Base-by-base conservation (phyloP, 2,888 invertebrate genomes). In the Drosophila cyrtoloma region DNA sequence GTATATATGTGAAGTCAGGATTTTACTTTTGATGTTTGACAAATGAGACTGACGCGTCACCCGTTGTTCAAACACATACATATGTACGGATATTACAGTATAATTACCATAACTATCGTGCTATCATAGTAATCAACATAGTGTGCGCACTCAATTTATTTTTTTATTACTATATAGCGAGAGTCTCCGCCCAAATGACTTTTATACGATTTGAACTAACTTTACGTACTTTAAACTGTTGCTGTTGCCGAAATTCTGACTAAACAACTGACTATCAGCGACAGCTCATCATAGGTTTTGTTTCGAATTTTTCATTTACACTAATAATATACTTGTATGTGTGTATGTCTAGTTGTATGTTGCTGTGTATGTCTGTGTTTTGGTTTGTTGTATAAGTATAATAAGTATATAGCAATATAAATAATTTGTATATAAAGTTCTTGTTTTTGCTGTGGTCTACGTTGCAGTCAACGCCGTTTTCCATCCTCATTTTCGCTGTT, bases 401-500 rank as follows among this genome's bases (percentile, higher is more conserved):
- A 84, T 88, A 89, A 87, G 85, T 86, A 82, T 82, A 85, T 85
- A 85, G 84, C 88, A 85, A 84, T 85, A 85, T 85, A 85, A 85
- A 85, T 85, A 85, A 85, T 85, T 89, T 84, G 84, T 85, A 85
- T 85, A 85, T 89, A 85, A 85, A 85, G 85, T 85, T 85, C 85
- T 87, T 82, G 69, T 82, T 87, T 81, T 85, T 82, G 66, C 68
- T 87, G 89, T 89, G 85, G 85, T 87, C 85, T 85, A 87, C 84
- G 77, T 84, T 87, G 79, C 72, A 89, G 87, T 79, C 85, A 84
- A 86, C 89, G 74, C 69, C 64, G 68, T 77, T 69, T 67, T 74
- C 51, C 55, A 44, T 71, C 44, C 39, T 80, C 70, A 79, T 61
- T 50, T 70, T 66, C 33, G 64, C 55, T 56, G 78, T 62, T 66